Conservation (phyloP, 2,113 vertebrate species). For the Hippocampus zosterae region DNA sequence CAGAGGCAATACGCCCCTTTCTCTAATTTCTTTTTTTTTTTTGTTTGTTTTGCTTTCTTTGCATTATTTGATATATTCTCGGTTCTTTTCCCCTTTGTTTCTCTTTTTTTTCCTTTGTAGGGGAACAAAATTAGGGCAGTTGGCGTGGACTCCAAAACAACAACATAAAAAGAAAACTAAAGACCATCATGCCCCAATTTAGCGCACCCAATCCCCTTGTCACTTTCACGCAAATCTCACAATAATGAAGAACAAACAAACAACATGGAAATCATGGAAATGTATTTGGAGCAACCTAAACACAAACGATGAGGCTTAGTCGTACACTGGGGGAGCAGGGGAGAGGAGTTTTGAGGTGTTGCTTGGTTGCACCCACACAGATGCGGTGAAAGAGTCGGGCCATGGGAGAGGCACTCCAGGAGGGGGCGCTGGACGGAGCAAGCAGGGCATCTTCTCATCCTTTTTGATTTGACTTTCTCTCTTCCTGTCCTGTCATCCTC, state of each 20-base stretch:
- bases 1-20: conserved; percentile 58
- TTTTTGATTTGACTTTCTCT: conserved; percentile 50
- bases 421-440: conserved; percentile 63
- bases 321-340: conserved; percentile 44
- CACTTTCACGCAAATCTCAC: conserved; percentile 58
- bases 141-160: conserved; percentile 77
- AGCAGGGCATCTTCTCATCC: conserved; percentile 51
- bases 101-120: conserved; percentile 54
- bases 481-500: conserved; percentile 54
- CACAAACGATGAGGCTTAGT: conserved; percentile 38
- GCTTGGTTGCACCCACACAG: conserved; percentile 58
- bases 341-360: conserved; percentile 58
- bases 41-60: conserved; percentile 47
- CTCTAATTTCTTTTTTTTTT: conserved; percentile 39
- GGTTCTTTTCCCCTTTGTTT: conserved; percentile 46
- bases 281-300: conserved; percentile 45
- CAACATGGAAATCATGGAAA: conserved; percentile 44
- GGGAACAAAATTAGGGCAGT: conserved; percentile 76
- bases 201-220: conserved; percentile 58
- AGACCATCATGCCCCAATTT: conserved; percentile 58
- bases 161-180: conserved; percentile 3
- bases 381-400: conserved; percentile 62
- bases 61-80: conserved; percentile 56
- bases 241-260: conserved; percentile 58
- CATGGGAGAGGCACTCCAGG: conserved; percentile 62